Evolutionary conservation across 1,140 invertebrate species (phyloP).

Genomic region (Drosophila pallidifrons): DNA sequence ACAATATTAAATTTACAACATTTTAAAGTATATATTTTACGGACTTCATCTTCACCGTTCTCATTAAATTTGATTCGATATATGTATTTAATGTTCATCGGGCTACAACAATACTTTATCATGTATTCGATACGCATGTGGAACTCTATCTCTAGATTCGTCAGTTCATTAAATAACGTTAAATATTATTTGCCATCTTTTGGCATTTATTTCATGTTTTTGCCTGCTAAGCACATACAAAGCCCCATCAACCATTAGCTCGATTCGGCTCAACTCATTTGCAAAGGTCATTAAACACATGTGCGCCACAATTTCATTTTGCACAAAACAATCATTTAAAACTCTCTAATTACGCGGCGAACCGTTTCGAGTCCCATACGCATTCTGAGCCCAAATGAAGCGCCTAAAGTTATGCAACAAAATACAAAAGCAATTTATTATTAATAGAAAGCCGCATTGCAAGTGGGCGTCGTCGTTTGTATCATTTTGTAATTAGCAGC

Average conservation of each 20-base stretch:
- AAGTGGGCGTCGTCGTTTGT: constrained; percentile 25
- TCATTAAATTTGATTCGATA: background rate
- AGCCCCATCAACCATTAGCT: constrained; percentile 27
- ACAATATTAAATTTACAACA: background rate
- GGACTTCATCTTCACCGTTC: background rate
- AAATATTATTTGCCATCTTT: constrained; percentile 3
- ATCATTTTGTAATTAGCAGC: constrained; percentile 67
- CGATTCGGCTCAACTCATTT: constrained; percentile 19
- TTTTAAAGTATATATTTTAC: background rate
- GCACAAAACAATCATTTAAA: constrained; percentile 47
- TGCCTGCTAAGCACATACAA: background rate
- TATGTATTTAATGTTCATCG: too few relatives aligned
- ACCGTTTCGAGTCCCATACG: background rate
- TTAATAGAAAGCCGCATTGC: constrained; percentile 60
- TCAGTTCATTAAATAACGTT: constrained; percentile 26
- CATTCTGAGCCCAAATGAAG: constrained; percentile 40
- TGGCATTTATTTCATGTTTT: constrained; percentile 7
- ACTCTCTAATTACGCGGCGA: constrained; percentile 37
- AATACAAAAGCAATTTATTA: constrained; percentile 62
- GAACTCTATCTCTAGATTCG: background rate
- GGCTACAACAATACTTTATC: too few relatives aligned
- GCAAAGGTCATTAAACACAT: constrained; percentile 28
- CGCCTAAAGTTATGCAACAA: constrained; percentile 47
- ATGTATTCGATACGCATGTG: background rate
- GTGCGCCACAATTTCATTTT: constrained; percentile 33